Base-by-base conservation (phyloP, 2,888 invertebrate genomes). In the Neelides folsomi region DNA sequence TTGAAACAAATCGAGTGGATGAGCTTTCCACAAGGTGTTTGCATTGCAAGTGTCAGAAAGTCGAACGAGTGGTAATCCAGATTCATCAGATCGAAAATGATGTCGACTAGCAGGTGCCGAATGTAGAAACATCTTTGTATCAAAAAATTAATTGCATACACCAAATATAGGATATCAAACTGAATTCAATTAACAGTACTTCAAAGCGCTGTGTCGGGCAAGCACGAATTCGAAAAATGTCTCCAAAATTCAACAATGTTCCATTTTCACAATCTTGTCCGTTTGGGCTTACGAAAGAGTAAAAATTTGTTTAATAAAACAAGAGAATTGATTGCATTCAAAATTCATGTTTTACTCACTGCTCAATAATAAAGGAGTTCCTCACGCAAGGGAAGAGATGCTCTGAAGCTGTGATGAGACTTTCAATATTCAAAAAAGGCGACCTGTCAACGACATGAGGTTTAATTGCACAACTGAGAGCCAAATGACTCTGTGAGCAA, bases 351-450 rank as follows among this genome's bases (percentile, higher is more conserved):
- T 19, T 15, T 35, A 7, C 15, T 36, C 51, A 57, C 57, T 57
- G 51, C 45, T 64, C 64, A 48, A 64, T 56, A 4, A 62, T 54
- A 43, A 58, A 64, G 0, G 64, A 61, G 35, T 64, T 64, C 20
- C 64, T 48, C 36, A 64, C 58, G 6, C 57, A 56, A 8, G 64
- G 64, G 38, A 51, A 64, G 5, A 60, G 40, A 6, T 57, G 49
- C 2, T 60, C 55, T 2, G 64, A 64, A 0, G 56, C 59, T 2
- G 64, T 55, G 34, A 64, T 58, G 34, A 60, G 48, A 34, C 59
- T 60, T 44, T 59, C 59, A 2, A 58, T 59, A 38, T 52, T 57
- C n/a, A 64, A 47, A 39, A 56, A 62, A 9, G 60, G 64, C 18
- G 54, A 51, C 5, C 54, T 47, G 38, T 64, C 64, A 49, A 64